These are phyloP conservation scores for Aplocera efformata DNA, from an alignment of 2,888 invertebrate genomes.

Conservation along the genomic window DNA sequence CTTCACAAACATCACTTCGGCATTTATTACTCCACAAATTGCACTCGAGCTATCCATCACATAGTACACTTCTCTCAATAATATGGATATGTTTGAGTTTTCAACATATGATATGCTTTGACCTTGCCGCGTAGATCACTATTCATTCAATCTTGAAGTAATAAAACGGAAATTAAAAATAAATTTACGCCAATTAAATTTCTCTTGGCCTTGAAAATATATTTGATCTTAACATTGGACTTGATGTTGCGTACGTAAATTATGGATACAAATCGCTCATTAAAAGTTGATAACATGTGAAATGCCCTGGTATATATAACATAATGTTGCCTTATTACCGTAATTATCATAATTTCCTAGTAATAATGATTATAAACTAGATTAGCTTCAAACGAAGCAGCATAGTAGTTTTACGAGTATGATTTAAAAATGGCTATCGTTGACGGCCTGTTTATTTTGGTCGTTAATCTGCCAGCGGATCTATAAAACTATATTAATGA, in stretches of 20 bases:
- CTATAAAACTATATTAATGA: not conserved
- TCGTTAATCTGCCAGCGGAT: slow-evolving; percentile 10
- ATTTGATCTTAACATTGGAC: too few species aligned
- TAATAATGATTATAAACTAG: not conserved
- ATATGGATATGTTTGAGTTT: slow-evolving; percentile 46
- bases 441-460: slow-evolving; percentile 7
- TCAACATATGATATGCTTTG: slow-evolving; percentile 52
- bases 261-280: slow-evolving; percentile 1
- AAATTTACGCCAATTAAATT: slow-evolving; percentile 8
- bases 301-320: not conserved
- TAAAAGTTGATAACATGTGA: slow-evolving; percentile 3
- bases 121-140: slow-evolving; percentile 39
- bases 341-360: not conserved
- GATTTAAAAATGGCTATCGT: not conserved
- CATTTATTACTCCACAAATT: too few species aligned
- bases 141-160: slow-evolving; percentile 48
- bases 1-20: slow-evolving; percentile 21
- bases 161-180: slow-evolving; percentile 44
- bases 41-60: slow-evolving; percentile 3
- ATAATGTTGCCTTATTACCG: not conserved
- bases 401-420: slow-evolving; percentile 5
- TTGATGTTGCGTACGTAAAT: too few species aligned
- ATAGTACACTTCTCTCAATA: slow-evolving; percentile 23
- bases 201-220: too few species aligned
- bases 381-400: slow-evolving; percentile 6